Conservation (phyloP, 2,797 vertebrate species). For the Xenops minutus region DNA sequence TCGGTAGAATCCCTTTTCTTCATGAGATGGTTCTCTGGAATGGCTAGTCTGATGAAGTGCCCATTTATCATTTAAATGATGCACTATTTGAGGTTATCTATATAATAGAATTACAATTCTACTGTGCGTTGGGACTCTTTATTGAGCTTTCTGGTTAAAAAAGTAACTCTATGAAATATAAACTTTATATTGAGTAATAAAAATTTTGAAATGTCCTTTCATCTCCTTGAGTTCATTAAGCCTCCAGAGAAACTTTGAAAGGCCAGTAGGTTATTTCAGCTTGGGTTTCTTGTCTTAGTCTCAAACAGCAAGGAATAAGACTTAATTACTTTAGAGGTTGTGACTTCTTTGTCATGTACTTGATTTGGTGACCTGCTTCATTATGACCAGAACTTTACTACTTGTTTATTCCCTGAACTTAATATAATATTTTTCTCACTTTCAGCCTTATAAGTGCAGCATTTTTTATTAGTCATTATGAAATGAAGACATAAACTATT, state of each 20-base stretch:
- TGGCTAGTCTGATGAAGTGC: background rate
- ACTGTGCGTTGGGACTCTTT: background rate
- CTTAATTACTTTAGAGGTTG: conserved; percentile 50
- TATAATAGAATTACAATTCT: background rate
- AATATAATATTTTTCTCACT: background rate
- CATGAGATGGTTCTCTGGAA: background rate
- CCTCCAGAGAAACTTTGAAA: conserved; percentile 43
- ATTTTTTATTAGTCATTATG: background rate
- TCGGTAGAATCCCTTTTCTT: background rate
- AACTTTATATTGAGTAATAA: conserved; percentile 52
- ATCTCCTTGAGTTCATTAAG: conserved; percentile 64
- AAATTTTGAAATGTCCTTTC: conserved; percentile 47
- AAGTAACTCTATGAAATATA: conserved; percentile 40
- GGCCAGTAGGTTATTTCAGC: conserved; percentile 53
- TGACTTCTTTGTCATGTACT: background rate
- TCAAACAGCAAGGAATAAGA: conserved; percentile 40
- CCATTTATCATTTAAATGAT: background rate
- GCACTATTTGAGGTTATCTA: background rate
- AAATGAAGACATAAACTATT: background rate
- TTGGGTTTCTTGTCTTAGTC: conserved; percentile 39
- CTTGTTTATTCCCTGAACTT: conserved; percentile 6
- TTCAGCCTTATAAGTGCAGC: background rate
- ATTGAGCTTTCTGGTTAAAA: conserved; percentile 6
- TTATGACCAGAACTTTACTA: background rate
- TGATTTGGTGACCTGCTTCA: conserved; percentile 1